Percentiles rank a stretch among this genome's conserved stretches.
Evolutionary conservation across 2,797 vertebrate species (phyloP).

Genomic region (Pseudochaenichthys georgianus): DNA sequence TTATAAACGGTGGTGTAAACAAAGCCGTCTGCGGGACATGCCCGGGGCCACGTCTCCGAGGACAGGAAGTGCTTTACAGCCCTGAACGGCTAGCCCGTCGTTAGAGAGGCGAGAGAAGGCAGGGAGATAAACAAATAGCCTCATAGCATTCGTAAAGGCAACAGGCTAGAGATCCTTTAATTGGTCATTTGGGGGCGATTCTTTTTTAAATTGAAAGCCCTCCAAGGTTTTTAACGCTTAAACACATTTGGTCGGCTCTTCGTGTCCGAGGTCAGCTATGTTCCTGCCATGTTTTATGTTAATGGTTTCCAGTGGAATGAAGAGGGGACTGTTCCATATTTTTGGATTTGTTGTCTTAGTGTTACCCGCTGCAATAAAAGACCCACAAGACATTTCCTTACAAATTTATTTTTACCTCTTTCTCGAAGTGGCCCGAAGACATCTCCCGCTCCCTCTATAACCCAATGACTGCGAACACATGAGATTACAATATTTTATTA

Average conservation of each 20-base stretch:
- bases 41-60: constrained; percentile 63
- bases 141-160: constrained; percentile 64
- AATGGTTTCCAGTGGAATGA: constrained; percentile 36
- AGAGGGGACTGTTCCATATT: too few relatives aligned
- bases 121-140: constrained; percentile 69
- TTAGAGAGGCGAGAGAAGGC: constrained; percentile 52
- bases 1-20: constrained; percentile 77
- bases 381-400: constrained; percentile 30
- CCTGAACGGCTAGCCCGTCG: constrained; percentile 59
- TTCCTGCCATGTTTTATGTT: constrained; percentile 48
- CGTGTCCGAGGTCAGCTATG: constrained; percentile 42
- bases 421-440: constrained; percentile 30
- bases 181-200: constrained; percentile 66
- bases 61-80: constrained; percentile 68
- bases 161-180: constrained; percentile 67
- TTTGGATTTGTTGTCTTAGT: constrained; percentile 26
- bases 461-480: constrained; percentile 44
- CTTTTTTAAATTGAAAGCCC: constrained; percentile 47
- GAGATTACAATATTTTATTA: constrained; percentile 71
- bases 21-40: constrained; percentile 64
- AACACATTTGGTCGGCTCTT: constrained; percentile 32
- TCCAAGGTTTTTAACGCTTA: constrained; percentile 20
- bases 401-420: constrained; percentile 21
- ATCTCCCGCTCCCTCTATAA: background rate
- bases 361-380: constrained; percentile 39